Evolutionary conservation across 1,140 invertebrate species (phyloP).

Genomic region (Danaus plexippus): DNA sequence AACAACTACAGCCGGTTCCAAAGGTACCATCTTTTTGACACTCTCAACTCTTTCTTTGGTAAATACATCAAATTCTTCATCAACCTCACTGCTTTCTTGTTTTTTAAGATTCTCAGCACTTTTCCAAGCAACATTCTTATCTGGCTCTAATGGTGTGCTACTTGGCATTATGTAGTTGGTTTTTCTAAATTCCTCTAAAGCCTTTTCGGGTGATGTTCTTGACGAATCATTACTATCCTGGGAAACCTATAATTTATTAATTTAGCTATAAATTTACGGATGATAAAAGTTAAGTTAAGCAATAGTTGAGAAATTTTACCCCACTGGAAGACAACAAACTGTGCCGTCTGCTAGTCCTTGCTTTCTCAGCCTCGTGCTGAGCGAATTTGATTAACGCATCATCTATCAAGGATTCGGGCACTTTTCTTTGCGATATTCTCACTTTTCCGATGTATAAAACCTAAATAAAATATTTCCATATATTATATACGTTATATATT

Average conservation of each 20-base stretch:
- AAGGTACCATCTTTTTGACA: constrained; percentile 31
- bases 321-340: constrained; percentile 60
- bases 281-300: constrained; percentile 10
- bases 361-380: constrained; percentile 81
- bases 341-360: constrained; percentile 68
- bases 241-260: constrained; percentile 46
- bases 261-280: background rate
- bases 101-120: constrained; percentile 42
- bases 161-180: constrained; percentile 32
- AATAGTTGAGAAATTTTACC: constrained; percentile 23
- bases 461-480: constrained; percentile 51
- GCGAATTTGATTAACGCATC: constrained; percentile 89
- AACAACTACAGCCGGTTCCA: constrained; percentile 45
- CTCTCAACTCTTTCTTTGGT: constrained; percentile 52
- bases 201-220: constrained; percentile 25
- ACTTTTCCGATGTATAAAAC: constrained; percentile 92
- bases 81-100: constrained; percentile 38
- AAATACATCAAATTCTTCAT: constrained; percentile 64
- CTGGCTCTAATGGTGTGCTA: constrained; percentile 56
- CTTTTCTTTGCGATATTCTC: constrained; percentile 86
- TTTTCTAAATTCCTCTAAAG: constrained; percentile 21
- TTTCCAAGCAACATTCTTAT: constrained; percentile 44
- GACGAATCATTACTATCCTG: constrained; percentile 50
- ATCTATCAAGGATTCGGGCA: constrained; percentile 91
- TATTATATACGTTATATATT: background rate